Evolutionary conservation across 2,888 invertebrate species (phyloP).

Genomic region (Microctonus hyperodae): DNA sequence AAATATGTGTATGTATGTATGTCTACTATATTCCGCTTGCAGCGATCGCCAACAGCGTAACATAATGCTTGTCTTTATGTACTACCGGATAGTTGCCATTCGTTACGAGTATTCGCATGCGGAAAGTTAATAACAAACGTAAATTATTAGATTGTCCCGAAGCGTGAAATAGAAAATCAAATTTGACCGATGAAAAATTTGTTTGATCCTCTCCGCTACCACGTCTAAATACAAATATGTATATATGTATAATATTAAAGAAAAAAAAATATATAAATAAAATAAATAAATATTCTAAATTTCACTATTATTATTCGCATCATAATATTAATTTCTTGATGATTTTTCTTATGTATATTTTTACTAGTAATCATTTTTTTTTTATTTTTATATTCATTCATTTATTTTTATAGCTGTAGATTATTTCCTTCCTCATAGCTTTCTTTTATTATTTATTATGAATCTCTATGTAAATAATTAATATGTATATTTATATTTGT

Average conservation of each 20-base stretch:
- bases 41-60: slow-evolving; percentile 31
- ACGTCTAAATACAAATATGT: neutral
- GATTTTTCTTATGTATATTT: neutral
- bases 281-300: neutral
- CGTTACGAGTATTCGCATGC: slow-evolving; percentile 18
- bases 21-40: slow-evolving; percentile 13
- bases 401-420: neutral
- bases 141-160: slow-evolving; percentile 17
- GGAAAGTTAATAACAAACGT: slow-evolving; percentile 24
- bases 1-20: no score
- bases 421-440: neutral
- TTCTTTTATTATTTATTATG: neutral
- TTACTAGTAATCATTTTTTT: neutral
- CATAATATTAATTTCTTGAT: neutral
- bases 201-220: slow-evolving; percentile 1
- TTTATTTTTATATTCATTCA: neutral
- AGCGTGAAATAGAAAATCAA: slow-evolving; percentile 7
- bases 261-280: neutral
- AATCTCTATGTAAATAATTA: neutral
- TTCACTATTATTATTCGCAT: neutral
- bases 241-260: no score
- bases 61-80: slow-evolving; percentile 37
- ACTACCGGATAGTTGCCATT: slow-evolving; percentile 35
- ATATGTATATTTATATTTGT: neutral
- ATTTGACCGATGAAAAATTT: slow-evolving; percentile 23